Conservation (phyloP, 2,888 invertebrate species). For the Drosophila limbata region DNA sequence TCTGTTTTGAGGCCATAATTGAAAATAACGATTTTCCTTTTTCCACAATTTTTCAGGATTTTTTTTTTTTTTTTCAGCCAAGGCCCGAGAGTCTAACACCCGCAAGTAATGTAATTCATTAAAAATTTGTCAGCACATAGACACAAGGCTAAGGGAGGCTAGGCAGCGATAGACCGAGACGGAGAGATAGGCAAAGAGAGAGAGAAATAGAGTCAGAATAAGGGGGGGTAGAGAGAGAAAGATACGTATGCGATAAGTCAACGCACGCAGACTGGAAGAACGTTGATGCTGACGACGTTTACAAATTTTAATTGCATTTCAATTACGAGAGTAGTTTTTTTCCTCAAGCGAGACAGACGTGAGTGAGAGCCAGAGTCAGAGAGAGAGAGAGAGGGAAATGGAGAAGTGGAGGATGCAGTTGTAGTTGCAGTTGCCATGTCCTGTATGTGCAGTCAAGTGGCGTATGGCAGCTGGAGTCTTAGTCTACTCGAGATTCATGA, state of each 20-base stretch:
- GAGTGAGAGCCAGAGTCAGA: not conserved
- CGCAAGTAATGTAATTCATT: slow-evolving; percentile 84
- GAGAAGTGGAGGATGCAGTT: slow-evolving; percentile 19
- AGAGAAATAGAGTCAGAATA: not conserved
- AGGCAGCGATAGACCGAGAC: slow-evolving; percentile 2
- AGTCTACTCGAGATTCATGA: slow-evolving; percentile 30
- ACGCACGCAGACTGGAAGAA: slow-evolving; percentile 57
- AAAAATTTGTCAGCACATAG: slow-evolving; percentile 68
- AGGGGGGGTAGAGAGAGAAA: not conserved
- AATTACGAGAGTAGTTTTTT: slow-evolving; percentile 79
- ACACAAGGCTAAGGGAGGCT: slow-evolving; percentile 22
- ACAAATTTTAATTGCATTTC: slow-evolving; percentile 83
- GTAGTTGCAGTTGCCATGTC: slow-evolving; percentile 37
- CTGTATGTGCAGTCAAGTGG: slow-evolving; percentile 59
- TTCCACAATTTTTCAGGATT: slow-evolving; percentile 20
- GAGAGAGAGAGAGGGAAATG: not conserved
- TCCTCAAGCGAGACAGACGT: slow-evolving; percentile 13
- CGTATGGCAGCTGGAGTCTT: slow-evolving; percentile 38
- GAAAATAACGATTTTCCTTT: slow-evolving; percentile 73
- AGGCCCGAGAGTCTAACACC: slow-evolving; percentile 67
- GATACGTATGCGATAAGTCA: slow-evolving; percentile 51
- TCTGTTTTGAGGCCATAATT: slow-evolving; percentile 62
- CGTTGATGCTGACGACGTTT: slow-evolving; percentile 54
- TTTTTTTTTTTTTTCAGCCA: slow-evolving; percentile 24
- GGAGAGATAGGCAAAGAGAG: not conserved